Base-by-base conservation (phyloP, 2,797 vertebrate genomes). In the Ataeniobius toweri region DNA sequence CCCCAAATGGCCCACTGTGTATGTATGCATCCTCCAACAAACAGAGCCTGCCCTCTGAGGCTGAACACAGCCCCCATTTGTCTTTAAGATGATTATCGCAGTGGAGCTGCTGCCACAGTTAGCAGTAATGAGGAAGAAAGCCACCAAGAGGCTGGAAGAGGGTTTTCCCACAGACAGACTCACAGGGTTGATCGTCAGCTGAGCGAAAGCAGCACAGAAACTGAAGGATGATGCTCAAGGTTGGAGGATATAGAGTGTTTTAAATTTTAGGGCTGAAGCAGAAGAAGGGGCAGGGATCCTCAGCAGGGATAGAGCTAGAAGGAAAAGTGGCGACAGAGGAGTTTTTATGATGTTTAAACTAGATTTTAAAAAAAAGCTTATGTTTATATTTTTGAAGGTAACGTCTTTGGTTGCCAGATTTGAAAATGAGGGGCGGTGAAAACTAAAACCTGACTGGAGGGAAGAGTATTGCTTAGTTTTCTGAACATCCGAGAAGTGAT, bases 121-220 rank as follows among this genome's bases (percentile, higher is more conserved):
- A 72, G 77, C 68, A 73, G 83, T 89, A 93, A 94, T 91, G 91
- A 92, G 93, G 91, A 93, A 93, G 88, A 89, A 77, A 73, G 68
- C 79, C 22, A 77, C 73, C 46, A 74, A 68, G 65, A 75, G 85
- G 76, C 80, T 88, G 83, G 84, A 78, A 86, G 80, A 78, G 82
- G 82, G 51, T 88, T 91, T 94, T 94, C 85, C 87, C 84, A 79
- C 80, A 76, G 77, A 80, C 75, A 71, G 65, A 75, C 78, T 87
- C 81, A 72, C 24, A 78, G 26, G 6, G 76, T 80, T 75, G 72
- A 70, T n/a, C 71, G 74, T 86, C 88, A 87, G 85, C 88, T 83
- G 85, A 90, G 85, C 9, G 7, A 77, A 74, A 50, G 39, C 55
- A 9, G 75, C 44, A 71, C 41, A 83, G 79, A 78, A 78, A 85